Evolutionary conservation across 37 sponge, comb jelly and placozoan species (phyloP).

Genomic region (Theonella swinhoei): DNA sequence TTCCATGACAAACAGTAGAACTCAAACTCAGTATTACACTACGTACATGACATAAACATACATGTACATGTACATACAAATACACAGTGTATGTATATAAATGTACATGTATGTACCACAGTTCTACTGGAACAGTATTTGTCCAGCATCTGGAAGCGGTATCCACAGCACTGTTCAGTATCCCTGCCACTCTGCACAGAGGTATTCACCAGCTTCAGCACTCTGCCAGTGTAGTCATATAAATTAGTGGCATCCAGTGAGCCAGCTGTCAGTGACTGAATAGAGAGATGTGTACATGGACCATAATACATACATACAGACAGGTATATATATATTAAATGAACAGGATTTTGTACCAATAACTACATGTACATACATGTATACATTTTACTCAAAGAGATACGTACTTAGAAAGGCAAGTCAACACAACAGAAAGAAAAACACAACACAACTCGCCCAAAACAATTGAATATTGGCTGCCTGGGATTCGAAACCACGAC

Average conservation of each 20-base stretch:
- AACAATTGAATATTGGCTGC: too few relatives aligned
- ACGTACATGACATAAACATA: too few relatives aligned
- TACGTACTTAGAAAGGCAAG: too few relatives aligned
- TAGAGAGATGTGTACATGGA: background rate
- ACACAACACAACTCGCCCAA: too few relatives aligned
- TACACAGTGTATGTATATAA: conserved; percentile 1
- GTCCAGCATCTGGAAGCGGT: conserved; percentile 73
- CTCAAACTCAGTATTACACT: too few relatives aligned
- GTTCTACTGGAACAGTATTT: conserved; percentile 65
- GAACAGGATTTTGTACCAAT: background rate
- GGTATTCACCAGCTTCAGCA: background rate
- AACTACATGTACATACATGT: too few relatives aligned
- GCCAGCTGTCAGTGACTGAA: background rate
- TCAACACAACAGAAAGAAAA: too few relatives aligned
- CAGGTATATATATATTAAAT: background rate
- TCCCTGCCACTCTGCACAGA: background rate
- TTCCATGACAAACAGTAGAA: too few relatives aligned
- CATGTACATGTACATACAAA: background rate
- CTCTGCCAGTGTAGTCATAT: conserved; percentile 9
- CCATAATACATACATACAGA: background rate
- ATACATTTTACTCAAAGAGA: too few relatives aligned
- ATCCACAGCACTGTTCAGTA: conserved; percentile 52
- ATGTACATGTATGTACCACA: conserved; percentile 26
- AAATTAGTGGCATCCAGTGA: conserved; percentile 1
- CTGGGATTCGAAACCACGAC: too few relatives aligned